Percentiles rank a stretch among this genome's conserved stretches.
phyloP scores from a whole-genome alignment of 2,888 invertebrate genomes.

The Xanthostigma xanthostigma region DNA sequence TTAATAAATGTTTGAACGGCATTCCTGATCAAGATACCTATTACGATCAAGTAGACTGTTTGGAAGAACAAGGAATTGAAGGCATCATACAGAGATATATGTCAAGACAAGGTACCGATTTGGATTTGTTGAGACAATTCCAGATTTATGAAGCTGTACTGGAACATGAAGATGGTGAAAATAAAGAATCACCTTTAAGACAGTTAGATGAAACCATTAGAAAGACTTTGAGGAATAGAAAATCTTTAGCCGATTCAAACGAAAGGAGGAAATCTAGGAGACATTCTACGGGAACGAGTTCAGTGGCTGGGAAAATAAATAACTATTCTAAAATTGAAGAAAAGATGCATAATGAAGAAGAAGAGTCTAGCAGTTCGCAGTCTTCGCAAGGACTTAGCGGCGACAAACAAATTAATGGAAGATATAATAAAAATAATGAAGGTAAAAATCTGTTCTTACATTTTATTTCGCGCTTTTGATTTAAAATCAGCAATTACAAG shows the following conservation, averaged over 20 bases:
- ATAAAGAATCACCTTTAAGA: constrained; percentile 46
- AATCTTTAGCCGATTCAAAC: constrained; percentile 40
- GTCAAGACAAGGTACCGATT: constrained; percentile 82
- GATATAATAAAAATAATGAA: constrained; percentile 39
- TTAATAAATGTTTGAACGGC: constrained; percentile 89
- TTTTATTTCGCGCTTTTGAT: too few relatives aligned
- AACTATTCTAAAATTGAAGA: constrained; percentile 14
- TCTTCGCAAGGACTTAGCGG: constrained; percentile 35
- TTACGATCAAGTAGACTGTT: constrained; percentile 81
- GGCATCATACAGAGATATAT: constrained; percentile 75
- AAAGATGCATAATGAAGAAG: constrained; percentile 31
- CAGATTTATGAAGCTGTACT: constrained; percentile 91
- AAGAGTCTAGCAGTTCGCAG: constrained; percentile 44
- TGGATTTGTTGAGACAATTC: constrained; percentile 84
- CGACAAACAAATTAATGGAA: constrained; percentile 36
- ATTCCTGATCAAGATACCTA: constrained; percentile 91
- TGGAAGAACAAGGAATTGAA: constrained; percentile 90
- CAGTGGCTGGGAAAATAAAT: constrained; percentile 23
- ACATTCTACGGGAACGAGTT: constrained; percentile 54
- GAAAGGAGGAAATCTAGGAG: constrained; percentile 68
- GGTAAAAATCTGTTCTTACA: constrained; percentile 20
- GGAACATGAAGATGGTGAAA: constrained; percentile 73
- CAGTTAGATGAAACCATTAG: constrained; percentile 53
- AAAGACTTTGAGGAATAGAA: constrained; percentile 57
- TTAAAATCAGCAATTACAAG: too few relatives aligned